A percentile compares a stretch with the other conserved stretches of the same genome.
Evolutionary conservation across 2,888 invertebrate genomes (phyloP).

Genomic region (Trichopoda pennipes): DNA sequence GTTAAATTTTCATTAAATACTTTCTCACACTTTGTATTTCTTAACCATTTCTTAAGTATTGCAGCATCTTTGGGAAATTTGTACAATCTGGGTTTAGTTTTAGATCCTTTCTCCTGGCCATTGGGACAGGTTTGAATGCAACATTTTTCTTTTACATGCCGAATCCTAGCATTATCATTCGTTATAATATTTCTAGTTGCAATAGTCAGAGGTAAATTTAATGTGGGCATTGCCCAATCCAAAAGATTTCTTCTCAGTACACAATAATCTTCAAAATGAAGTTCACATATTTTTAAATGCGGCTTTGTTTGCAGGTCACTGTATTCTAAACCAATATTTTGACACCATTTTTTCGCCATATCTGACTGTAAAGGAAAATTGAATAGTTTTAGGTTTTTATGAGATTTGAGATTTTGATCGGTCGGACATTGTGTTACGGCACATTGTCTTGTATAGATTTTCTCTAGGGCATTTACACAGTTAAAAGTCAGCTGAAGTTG

Average conservation of each 20-base stretch:
- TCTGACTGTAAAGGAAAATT: conserved; percentile 72
- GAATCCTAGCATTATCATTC: conserved; percentile 29
- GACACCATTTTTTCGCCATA: conserved; percentile 73
- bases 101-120: neutral
- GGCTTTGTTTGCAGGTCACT: conserved; percentile 10
- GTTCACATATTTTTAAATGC: conserved; percentile 71
- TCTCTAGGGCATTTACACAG: neutral
- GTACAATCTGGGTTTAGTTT: conserved; percentile 50
- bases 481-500: conserved; percentile 11
- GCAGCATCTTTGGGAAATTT: conserved; percentile 64
- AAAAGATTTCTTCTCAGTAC: conserved; percentile 70
- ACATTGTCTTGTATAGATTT: conserved; percentile 42
- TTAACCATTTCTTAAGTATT: conserved; percentile 64
- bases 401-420: conserved; percentile 17
- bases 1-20: conserved; percentile 29
- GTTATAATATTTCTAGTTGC: conserved; percentile 19
- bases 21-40: conserved; percentile 42
- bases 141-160: conserved; percentile 17
- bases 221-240: conserved; percentile 74
- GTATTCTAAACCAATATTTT: conserved; percentile 61
- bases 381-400: conserved; percentile 67
- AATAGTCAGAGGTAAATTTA: conserved; percentile 70
- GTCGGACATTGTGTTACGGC: conserved; percentile 36
- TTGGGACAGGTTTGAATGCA: conserved; percentile 43
- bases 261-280: conserved; percentile 73